Evolutionary conservation across 2,113 vertebrate species (phyloP), one percentile per base, ranked within the genome.

Genomic region (Festucalex cinctus): DNA sequence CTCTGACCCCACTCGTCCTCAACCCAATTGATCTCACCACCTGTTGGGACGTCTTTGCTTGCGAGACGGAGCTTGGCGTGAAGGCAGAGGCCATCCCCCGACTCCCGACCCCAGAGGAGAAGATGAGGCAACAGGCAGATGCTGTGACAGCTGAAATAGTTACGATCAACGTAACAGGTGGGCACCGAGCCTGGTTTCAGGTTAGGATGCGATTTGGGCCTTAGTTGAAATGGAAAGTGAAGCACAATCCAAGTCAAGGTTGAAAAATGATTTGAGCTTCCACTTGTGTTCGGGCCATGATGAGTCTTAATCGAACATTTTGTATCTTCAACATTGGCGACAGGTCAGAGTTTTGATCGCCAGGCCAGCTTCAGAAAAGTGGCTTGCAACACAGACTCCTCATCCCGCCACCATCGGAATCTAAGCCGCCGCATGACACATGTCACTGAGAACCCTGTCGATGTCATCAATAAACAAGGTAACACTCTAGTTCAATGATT

Each of bases 291-390:
- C 24, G 16, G 19, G 24, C 17, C 26, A 9, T 37, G 57, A 36
- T 2, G 10, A 37, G 26, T 19, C 19, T 60, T 6, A 37, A 37
- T 37, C 35, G 22, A 22, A 61, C 17, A 8, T 22, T 6, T 35
- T 69, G 28, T 69, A 28, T 67, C 62, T 57, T 46, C 12, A 24
- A 61, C 37, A 63, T 37, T 71, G 43, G 80, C 63, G 83, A 90
- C 86, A 99, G 97, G 97, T 80, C 94, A 95, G 92, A 95, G 93
- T 91, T 99, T 99, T 84, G 95, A 98, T 89, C 95, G 95, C 74
- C 97, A 99, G 79, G 96, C 97, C 86, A 96, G 93, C 91, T 93
- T 96, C 84, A 93, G 94, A 80, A 94, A 93, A 87, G 93, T 91
- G 74, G 82, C 91, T 79, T 94, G 95, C 86, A 94, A 94, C 87